A percentile compares a stretch with the other conserved stretches of the same genome.
These are phyloP conservation scores for Menidia beryllina DNA, from an alignment of 2,113 vertebrate species.

Conservation along the genomic window DNA sequence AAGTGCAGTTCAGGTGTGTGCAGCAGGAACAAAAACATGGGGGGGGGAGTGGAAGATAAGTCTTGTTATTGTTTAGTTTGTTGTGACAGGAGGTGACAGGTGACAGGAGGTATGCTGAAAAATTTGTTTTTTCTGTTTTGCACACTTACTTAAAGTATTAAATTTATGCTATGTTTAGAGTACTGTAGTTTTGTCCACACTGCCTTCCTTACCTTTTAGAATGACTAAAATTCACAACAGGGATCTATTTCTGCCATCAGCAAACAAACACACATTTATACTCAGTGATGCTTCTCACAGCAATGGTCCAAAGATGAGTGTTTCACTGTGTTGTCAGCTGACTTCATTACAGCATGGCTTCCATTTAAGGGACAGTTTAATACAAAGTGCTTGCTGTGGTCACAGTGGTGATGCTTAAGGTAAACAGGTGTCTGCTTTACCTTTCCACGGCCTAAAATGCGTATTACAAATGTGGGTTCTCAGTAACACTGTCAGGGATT, in stretches of 20 bases:
- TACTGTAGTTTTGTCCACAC: slow-evolving; percentile 29
- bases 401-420: slow-evolving; percentile 14
- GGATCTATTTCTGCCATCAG: slow-evolving; percentile 26
- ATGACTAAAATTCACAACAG: slow-evolving; percentile 26
- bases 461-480: slow-evolving; percentile 18
- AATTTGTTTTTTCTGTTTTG: too few species aligned
- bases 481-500: slow-evolving; percentile 18
- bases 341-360: slow-evolving; percentile 20
- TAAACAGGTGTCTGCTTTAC: slow-evolving; percentile 24
- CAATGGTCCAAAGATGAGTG: slow-evolving; percentile 46
- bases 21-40: too few species aligned
- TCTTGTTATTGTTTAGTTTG: too few species aligned
- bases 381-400: neutral
- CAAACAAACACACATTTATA: slow-evolving; percentile 14
- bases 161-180: slow-evolving; percentile 26
- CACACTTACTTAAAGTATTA: slow-evolving; percentile 65
- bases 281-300: slow-evolving; percentile 23
- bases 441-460: slow-evolving; percentile 28
- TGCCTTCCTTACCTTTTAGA: slow-evolving; percentile 11
- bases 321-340: slow-evolving; percentile 16
- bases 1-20: too few species aligned
- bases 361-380: slow-evolving; percentile 6
- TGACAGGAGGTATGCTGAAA: too few species aligned
- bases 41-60: too few species aligned
- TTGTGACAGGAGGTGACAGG: too few species aligned